Evolutionary conservation across 2,113 vertebrate genomes (phyloP).

Genomic region (Dendropsophus ebraccatus): DNA sequence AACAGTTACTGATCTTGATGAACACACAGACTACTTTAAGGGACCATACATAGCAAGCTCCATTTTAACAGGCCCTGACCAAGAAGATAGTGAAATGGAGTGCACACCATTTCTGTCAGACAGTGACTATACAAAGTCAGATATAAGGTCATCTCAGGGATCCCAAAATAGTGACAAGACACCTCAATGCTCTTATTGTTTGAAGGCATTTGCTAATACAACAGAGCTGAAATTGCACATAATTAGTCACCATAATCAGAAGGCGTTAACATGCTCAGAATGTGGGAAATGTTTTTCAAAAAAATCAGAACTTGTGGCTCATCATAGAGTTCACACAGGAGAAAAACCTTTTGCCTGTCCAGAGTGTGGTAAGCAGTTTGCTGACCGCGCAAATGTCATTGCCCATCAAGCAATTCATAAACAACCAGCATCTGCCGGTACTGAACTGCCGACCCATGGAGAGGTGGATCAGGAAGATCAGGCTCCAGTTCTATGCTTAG

Average conservation of each 20-base stretch:
- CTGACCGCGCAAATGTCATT: conserved; percentile 63
- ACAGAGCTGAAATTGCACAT: conserved; percentile 65
- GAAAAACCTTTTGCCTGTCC: conserved; percentile 60
- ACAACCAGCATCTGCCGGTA: background rate
- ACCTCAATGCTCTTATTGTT: conserved; percentile 65
- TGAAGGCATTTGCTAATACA: conserved; percentile 65
- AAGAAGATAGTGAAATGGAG: background rate
- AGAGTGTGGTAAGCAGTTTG: conserved; percentile 59
- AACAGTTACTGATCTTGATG: background rate
- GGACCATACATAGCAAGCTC: no score
- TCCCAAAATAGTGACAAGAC: conserved; percentile 60
- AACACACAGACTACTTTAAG: background rate
- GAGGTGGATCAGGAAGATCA: conserved; percentile 63
- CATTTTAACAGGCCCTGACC: no score
- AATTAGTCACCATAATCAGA: conserved; percentile 39
- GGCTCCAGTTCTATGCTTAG: conserved; percentile 64
- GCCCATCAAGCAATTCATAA: conserved; percentile 58
- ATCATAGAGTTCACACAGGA: conserved; percentile 18
- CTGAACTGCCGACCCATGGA: background rate
- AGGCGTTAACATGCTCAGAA: conserved; percentile 14
- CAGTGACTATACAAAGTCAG: background rate
- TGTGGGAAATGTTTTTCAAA: conserved; percentile 22
- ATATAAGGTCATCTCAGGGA: no score
- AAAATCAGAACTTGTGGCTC: background rate
- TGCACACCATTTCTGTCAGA: background rate